Evolutionary conservation across 2,113 vertebrate species (phyloP), one percentile per base, ranked within the genome.

Genomic region (Lates calcarifer): DNA sequence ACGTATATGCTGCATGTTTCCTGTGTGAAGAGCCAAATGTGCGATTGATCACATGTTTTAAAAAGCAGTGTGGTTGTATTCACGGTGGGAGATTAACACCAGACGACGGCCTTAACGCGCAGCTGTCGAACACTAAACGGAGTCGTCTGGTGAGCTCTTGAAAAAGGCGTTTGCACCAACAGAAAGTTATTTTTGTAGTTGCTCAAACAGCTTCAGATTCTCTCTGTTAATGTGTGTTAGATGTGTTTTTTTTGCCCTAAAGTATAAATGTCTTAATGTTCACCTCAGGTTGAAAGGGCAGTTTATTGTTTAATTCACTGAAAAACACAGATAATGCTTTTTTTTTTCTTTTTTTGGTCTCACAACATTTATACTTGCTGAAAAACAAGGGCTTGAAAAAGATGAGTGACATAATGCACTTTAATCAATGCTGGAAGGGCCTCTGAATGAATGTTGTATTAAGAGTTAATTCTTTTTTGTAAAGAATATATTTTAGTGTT

Each of bases 401-500:
- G 18, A 74, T 33, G 49, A 57, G 37, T 11, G 3, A 71, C 60
- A 51, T 31, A 51, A 83, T 90, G 94, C 94, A 95, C 94, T 95
- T 95, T 95, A 93, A 93, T 91, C 8, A 6, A 75, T 15, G 66
- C 56, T 89, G 71, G 69, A 78, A 76, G 29, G 39, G 78, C 65
- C 43, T 92, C 57, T 76, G 53, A 83, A 76, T 78, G 64, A 82
- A 77, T 85, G 83, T 85, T 13, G 22, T 81, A 60, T 73, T 28
- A 18, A 43, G 5, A 66, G 47, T 24, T 17, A 75, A 41, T 70
- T 83, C 15, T 74, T 82, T 82, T 60, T 83, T 84, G 43, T 79
- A 62, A 90, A 79, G 49, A 85, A 28, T 47, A 0, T 29, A 6
- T 85, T 86, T 82, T 81, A 82, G 62, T 70, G 37, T 90, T 91